A percentile compares a stretch with the other conserved stretches of the same genome.
phyloP scores from a whole-genome alignment of 1,140 invertebrate genomes.

The Anadara kagoshimensis region DNA sequence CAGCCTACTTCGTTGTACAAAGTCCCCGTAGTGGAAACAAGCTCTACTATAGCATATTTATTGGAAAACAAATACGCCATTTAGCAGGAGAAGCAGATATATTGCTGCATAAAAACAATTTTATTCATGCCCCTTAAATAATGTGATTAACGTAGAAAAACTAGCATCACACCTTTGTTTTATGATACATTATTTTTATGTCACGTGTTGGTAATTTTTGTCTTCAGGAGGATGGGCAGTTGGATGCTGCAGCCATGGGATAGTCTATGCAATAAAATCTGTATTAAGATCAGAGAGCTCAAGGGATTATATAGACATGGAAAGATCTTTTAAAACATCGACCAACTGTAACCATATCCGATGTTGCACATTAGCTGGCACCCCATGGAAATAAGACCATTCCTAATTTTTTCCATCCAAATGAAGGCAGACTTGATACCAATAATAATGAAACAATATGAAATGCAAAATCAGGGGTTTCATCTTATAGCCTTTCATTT shows the following conservation, averaged over 20 bases:
- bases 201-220: neutral
- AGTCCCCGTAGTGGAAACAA: no score
- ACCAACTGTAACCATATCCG: conserved; percentile 18
- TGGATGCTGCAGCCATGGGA: conserved; percentile 15
- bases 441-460: conserved; percentile 10
- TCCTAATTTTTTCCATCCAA: conserved; percentile 6
- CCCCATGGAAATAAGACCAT: conserved; percentile 19
- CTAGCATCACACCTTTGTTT: no score
- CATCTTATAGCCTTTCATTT: neutral
- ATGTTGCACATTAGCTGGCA: conserved; percentile 24
- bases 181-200: no score
- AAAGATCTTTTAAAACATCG: conserved; percentile 19
- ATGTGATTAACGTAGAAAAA: no score
- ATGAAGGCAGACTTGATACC: conserved; percentile 15
- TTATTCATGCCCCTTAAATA: no score
- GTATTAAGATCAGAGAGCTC: conserved; percentile 15
- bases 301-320: conserved; percentile 17
- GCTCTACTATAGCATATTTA: no score
- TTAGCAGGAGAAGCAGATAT: no score
- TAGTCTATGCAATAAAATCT: conserved; percentile 18
- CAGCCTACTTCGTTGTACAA: no score
- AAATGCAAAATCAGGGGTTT: conserved; percentile 3
- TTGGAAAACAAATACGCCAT: no score
- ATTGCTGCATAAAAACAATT: no score
- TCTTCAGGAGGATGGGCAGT: conserved; percentile 19